Evolutionary conservation across 2,113 vertebrate genomes (phyloP).

Genomic region (Microtus richardsoni): DNA sequence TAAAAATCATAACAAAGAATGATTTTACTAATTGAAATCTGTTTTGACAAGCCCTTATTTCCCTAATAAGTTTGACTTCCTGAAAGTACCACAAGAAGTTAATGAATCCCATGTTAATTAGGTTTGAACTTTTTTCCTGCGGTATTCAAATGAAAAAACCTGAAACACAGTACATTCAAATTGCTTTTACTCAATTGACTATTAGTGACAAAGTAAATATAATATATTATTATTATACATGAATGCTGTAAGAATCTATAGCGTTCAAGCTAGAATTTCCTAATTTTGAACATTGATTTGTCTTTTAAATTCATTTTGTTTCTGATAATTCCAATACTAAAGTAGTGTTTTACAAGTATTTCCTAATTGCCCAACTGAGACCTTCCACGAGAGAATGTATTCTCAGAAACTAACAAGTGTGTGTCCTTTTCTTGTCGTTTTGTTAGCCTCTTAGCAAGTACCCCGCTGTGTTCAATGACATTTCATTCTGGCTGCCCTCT

Average conservation of each 20-base stretch:
- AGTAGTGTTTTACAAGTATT: slow-evolving; percentile 60
- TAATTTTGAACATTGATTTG: slow-evolving; percentile 63
- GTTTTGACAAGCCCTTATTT: slow-evolving; percentile 67
- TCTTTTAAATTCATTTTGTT: slow-evolving; percentile 48
- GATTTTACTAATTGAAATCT: slow-evolving; percentile 65
- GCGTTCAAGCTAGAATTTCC: slow-evolving; percentile 50
- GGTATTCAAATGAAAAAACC: slow-evolving; percentile 33
- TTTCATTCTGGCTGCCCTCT: slow-evolving; percentile 97
- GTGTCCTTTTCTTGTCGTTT: slow-evolving; percentile 50
- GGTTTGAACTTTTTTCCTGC: slow-evolving; percentile 46
- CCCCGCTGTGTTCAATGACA: slow-evolving; percentile 94
- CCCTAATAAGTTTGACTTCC: slow-evolving; percentile 61
- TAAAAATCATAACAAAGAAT: slow-evolving; percentile 69
- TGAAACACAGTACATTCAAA: slow-evolving; percentile 56
- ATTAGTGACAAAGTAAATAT: slow-evolving; percentile 36
- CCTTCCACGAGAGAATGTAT: slow-evolving; percentile 44
- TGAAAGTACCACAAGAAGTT: slow-evolving; percentile 59
- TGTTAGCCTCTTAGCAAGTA: slow-evolving; percentile 94
- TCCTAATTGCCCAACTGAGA: slow-evolving; percentile 14
- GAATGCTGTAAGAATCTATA: slow-evolving; percentile 39
- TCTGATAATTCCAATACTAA: slow-evolving; percentile 23
- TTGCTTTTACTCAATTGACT: slow-evolving; percentile 36
- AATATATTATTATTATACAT: slow-evolving; percentile 27
- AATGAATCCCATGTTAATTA: slow-evolving; percentile 74
- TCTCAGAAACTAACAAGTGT: slow-evolving; percentile 24